These are phyloP conservation scores for Oncorhynchus kisutch DNA, from an alignment of 2,113 vertebrate genomes.

Conservation along the genomic window DNA sequence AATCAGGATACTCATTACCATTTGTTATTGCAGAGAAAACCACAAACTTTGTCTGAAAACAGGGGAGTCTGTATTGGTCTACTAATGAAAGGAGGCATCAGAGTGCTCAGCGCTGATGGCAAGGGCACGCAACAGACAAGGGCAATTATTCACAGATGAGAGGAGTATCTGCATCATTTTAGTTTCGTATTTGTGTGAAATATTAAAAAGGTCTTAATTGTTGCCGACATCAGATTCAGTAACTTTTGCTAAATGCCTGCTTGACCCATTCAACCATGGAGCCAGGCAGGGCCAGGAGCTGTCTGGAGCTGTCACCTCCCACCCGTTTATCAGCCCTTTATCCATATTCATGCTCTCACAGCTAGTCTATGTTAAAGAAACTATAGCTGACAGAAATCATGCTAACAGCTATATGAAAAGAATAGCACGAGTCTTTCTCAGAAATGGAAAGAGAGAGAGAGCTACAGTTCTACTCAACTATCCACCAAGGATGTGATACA, in stretches of 20 bases:
- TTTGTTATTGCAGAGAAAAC: constrained; percentile 49
- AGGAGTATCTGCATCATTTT: constrained; percentile 31
- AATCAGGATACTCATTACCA: constrained; percentile 62
- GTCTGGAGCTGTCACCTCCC: background rate
- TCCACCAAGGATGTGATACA: background rate
- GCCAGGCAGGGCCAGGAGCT: background rate
- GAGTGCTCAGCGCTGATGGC: constrained; percentile 56
- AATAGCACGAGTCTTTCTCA: background rate
- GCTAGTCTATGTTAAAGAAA: constrained; percentile 4
- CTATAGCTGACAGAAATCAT: background rate
- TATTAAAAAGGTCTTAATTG: constrained; percentile 3
- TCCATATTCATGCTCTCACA: constrained; percentile 6
- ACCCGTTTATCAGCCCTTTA: background rate
- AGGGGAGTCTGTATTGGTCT: constrained; percentile 47
- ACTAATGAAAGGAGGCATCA: constrained; percentile 62
- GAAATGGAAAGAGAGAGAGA: background rate
- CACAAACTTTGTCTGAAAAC: constrained; percentile 51
- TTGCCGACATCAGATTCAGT: background rate
- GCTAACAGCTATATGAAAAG: constrained; percentile 9
- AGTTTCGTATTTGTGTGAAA: constrained; percentile 1
- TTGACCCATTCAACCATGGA: background rate
- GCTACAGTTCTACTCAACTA: background rate
- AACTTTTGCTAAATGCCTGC: background rate
- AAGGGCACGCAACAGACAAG: constrained; percentile 60
- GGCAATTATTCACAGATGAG: constrained; percentile 51